phyloP scores from a whole-genome alignment of 2,888 invertebrate species.

The Reticulitermes lucifugus region DNA sequence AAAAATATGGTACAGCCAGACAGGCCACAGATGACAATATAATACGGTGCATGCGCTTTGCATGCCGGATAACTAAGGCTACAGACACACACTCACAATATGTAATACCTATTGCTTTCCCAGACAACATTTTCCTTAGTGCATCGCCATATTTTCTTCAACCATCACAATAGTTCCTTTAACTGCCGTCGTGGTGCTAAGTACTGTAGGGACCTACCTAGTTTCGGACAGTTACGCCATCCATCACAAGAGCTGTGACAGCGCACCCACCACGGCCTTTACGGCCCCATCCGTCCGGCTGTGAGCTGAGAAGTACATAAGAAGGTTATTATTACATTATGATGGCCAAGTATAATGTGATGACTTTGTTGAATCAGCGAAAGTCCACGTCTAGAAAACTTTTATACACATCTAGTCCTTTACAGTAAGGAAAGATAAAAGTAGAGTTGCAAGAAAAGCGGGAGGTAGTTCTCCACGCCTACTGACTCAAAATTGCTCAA shows the following conservation, averaged over 20 bases:
- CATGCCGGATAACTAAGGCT: too few relatives aligned
- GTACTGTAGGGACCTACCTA: not conserved
- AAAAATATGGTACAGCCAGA: too few relatives aligned
- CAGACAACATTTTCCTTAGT: too few relatives aligned
- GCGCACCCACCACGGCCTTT: not conserved
- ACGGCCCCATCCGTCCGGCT: not conserved
- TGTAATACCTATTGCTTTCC: too few relatives aligned
- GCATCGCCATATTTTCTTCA: not conserved
- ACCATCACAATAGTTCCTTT: not conserved
- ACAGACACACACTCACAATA: too few relatives aligned
- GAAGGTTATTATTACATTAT: not conserved
- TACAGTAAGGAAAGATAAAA: not conserved
- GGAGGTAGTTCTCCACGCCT: not conserved
- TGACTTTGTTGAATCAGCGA: not conserved
- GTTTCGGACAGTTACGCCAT: not conserved
- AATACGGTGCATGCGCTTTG: too few relatives aligned
- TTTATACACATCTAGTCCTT: conserved; percentile 3
- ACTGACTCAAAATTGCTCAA: not conserved
- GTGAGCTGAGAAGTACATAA: not conserved
- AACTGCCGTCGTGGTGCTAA: not conserved
- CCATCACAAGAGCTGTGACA: not conserved
- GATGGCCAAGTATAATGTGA: not conserved
- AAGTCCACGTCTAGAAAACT: not conserved
- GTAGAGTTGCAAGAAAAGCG: not conserved
- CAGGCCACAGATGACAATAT: too few relatives aligned